Evolutionary conservation across 1,140 invertebrate genomes (phyloP).

Genomic region (Macrotrachela quadricornifera): DNA sequence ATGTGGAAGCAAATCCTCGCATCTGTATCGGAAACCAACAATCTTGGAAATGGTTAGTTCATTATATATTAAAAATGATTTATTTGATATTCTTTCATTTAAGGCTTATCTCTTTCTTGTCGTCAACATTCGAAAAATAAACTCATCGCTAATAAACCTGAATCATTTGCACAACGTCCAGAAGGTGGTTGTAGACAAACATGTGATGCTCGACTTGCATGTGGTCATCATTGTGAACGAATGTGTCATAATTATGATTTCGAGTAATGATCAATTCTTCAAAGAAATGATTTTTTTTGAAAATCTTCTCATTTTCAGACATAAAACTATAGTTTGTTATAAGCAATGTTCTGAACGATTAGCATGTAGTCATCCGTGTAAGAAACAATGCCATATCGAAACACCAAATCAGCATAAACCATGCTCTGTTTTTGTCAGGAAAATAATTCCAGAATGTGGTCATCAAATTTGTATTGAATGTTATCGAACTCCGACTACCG

Average conservation of each 20-base stretch:
- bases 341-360: constrained; percentile 10
- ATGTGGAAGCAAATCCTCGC: constrained; percentile 26
- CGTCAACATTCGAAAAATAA: constrained; percentile 8
- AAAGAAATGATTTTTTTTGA: constrained; percentile 26
- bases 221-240: constrained; percentile 22
- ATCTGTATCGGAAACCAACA: constrained; percentile 10
- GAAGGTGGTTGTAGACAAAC: constrained; percentile 27
- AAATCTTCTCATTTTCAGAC: constrained; percentile 12
- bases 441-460: constrained; percentile 1
- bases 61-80: background rate
- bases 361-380: constrained; percentile 8
- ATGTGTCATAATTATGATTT: constrained; percentile 33
- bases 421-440: background rate
- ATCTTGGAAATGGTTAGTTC: constrained; percentile 13
- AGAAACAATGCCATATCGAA: constrained; percentile 9
- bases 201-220: constrained; percentile 19
- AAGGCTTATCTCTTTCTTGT: background rate
- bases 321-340: constrained; percentile 17
- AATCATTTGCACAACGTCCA: constrained; percentile 24
- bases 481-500: constrained; percentile 31
- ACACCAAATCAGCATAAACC: constrained; percentile 34
- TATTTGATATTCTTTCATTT: no score
- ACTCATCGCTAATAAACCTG: constrained; percentile 11
- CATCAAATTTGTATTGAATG: constrained; percentile 21
- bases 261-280: no score